These are phyloP conservation scores for Tupaia chinensis DNA, from an alignment of 2,113 vertebrate genomes.

Conservation along the genomic window DNA sequence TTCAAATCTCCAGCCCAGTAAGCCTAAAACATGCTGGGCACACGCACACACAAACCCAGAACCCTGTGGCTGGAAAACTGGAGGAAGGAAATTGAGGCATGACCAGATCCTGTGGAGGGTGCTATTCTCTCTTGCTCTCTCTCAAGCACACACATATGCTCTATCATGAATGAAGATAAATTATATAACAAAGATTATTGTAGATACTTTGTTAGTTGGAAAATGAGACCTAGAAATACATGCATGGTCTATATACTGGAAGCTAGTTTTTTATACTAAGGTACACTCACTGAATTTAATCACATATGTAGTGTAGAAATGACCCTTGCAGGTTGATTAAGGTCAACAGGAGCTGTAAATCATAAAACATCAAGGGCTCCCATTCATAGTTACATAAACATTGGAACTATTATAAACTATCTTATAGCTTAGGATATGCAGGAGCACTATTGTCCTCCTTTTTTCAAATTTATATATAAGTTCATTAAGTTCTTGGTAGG, in stretches of 20 bases:
- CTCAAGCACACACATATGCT: no score
- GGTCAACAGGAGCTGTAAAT: no score
- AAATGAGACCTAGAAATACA: not conserved
- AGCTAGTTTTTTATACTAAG: not conserved
- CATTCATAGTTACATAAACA: not conserved
- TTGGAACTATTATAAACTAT: not conserved
- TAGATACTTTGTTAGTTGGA: not conserved
- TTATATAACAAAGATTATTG: not conserved
- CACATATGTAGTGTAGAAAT: not conserved
- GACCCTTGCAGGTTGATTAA: not conserved
- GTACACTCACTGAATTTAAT: not conserved
- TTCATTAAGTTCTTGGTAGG: no score
- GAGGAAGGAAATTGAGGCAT: no score
- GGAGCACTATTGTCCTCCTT: not conserved
- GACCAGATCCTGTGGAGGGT: no score
- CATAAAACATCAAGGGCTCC: not conserved
- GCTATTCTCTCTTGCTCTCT: no score
- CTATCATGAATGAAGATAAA: not conserved
- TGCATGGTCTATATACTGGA: not conserved
- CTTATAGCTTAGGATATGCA: not conserved
- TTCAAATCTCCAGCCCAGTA: no score
- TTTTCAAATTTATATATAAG: not conserved
- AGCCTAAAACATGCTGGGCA: no score
- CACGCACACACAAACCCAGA: no score
- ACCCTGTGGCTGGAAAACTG: no score